Conservation (phyloP, 2,113 vertebrate species). For the Xyliphius kryptos region DNA sequence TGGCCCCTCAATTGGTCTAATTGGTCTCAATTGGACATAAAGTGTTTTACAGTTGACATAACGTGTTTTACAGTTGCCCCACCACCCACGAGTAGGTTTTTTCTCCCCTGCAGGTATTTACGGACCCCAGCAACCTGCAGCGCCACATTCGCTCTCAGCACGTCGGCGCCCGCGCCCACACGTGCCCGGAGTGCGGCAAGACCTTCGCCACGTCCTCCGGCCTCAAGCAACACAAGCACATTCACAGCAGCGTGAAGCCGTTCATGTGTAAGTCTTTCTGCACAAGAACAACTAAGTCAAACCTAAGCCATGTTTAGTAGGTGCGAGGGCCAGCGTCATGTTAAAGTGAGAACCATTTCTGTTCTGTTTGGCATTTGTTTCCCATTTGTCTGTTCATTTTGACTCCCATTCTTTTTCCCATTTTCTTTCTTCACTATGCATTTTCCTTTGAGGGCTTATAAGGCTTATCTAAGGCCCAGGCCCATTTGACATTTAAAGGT, state of each 20-base stretch:
- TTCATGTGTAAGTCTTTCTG: conserved; percentile 95
- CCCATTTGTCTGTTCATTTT: conserved; percentile 6
- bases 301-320: too few species aligned
- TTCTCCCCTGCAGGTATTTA: conserved; percentile 79
- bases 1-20: too few species aligned
- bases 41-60: too few species aligned
- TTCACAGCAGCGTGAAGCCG: conserved; percentile 98
- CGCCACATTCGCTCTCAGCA: conserved; percentile 98
- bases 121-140: conserved; percentile 98
- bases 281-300: conserved; percentile 46
- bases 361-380: conserved; percentile 31
- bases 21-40: too few species aligned
- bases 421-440: conserved; percentile 23
- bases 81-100: conserved; percentile 3
- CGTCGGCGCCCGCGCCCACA: conserved; percentile 90
- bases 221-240: conserved; percentile 99
- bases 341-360: background rate
- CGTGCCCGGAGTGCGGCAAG: conserved; percentile 97
- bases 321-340: too few species aligned
- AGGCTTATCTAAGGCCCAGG: conserved; percentile 30
- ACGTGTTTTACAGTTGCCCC: too few species aligned
- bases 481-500: conserved; percentile 45
- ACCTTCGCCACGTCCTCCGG: conserved; percentile 98
- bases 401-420: conserved; percentile 15
- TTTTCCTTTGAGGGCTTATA: conserved; percentile 33